Evolutionary conservation across 2,113 vertebrate genomes (phyloP).

Genomic region (Phyllopteryx taeniolatus): DNA sequence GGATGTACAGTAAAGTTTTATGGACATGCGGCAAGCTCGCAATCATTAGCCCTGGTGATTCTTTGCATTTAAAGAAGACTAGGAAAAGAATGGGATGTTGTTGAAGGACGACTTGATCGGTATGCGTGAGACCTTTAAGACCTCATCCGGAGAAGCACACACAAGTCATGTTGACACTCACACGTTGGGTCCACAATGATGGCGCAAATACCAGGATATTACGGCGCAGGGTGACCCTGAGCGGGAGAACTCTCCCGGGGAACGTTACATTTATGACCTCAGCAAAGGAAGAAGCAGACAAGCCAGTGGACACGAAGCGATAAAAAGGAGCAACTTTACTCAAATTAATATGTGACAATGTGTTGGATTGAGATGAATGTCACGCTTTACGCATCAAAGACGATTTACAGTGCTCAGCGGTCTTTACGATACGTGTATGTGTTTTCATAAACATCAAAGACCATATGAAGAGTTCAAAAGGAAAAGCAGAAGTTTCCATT

Average conservation of each 20-base stretch:
- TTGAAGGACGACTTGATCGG: conserved; percentile 1
- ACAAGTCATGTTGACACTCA: conserved; percentile 9
- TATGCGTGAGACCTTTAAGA: conserved; percentile 24
- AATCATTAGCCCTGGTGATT: background rate
- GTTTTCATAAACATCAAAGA: no score
- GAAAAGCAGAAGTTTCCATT: no score
- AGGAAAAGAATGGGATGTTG: background rate
- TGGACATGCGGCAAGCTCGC: background rate
- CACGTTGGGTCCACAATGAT: background rate
- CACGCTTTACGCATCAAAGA: background rate
- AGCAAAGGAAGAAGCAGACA: background rate
- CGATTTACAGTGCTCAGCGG: no score
- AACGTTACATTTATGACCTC: background rate
- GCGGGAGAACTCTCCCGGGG: background rate
- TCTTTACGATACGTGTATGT: no score
- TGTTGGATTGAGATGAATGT: background rate
- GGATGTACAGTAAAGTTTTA: conserved; percentile 10
- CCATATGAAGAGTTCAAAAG: no score
- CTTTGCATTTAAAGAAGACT: background rate
- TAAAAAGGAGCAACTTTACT: background rate
- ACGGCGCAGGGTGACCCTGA: background rate
- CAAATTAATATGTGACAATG: background rate
- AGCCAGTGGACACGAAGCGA: background rate
- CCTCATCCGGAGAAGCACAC: conserved; percentile 5
- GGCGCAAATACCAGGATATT: background rate